Base-by-base conservation (phyloP, 1,140 invertebrate species). In the Zaprionus taronus region DNA sequence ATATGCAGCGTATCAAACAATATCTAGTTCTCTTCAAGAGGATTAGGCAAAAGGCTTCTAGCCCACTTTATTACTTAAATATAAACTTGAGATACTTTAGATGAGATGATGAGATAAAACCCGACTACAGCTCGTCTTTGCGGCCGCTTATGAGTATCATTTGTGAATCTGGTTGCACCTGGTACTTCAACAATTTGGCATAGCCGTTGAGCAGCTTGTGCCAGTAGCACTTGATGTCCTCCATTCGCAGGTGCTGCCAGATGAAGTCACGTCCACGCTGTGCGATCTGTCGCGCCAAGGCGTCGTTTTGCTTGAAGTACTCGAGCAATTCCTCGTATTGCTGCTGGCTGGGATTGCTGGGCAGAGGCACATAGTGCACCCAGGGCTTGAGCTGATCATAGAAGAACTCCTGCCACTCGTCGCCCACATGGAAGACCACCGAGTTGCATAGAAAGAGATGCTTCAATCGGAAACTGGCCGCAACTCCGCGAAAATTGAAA, bases 361-460 rank as follows among this genome's bases (percentile, higher is more conserved):
- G 93, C 1, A 99, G 95, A 6, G 98, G 98, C 80, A 99, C 95
- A 91, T 98, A 99, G 94, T 99, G 98, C 55, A 98, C 95, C 98
- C 98, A 99, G 4, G 98, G 98, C 92, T 97, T 97, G 80, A 99
- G 93, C 36, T 95, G 95, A 24, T 95, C 94, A 91, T 99, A 99
- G 93, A 99, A 99, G 93, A 99, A 99, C 94, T 99, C 98, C 26
- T 96, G 94, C 98, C 98, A 99, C 77, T 99, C 97, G 81, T 98
- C 94, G 0, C 98, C 98, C 17, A 99, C 98, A 93, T 99, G 98
- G 86, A 99, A 98, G 1, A 99, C 97, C n/a, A 99, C 92, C 0
- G 98, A 99, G 79, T 96, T 95, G 93, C 98, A 99, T 0, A 99
- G 93, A 91, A 99, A 98, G 28, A 99, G 94, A 94, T 99, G 98